Conservation (phyloP, 2,888 invertebrate species). For the Byasa hedistus region DNA sequence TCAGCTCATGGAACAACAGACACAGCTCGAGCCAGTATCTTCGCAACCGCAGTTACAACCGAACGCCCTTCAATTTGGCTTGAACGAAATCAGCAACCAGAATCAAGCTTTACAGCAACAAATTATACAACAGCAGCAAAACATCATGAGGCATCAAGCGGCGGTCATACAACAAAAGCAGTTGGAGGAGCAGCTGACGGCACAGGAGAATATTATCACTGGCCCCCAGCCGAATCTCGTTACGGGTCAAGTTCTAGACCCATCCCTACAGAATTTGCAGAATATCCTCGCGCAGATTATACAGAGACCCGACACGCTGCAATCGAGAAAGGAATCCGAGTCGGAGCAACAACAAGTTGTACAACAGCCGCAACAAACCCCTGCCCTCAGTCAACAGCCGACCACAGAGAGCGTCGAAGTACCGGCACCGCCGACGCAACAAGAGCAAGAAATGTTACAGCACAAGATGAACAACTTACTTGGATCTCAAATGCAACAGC, state of each 20-base stretch:
- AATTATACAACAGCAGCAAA: constrained; percentile 74
- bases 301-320: constrained; percentile 67
- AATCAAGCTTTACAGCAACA: constrained; percentile 79
- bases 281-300: constrained; percentile 72
- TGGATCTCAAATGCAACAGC: constrained; percentile 59
- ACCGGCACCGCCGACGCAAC: constrained; percentile 40
- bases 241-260: constrained; percentile 69
- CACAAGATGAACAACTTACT: constrained; percentile 63
- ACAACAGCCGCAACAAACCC: constrained; percentile 41
- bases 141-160: constrained; percentile 70
- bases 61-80: constrained; percentile 46
- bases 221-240: constrained; percentile 63
- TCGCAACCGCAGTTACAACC: constrained; percentile 60
- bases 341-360: constrained; percentile 56
- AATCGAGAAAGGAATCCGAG: constrained; percentile 68
- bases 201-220: constrained; percentile 59
- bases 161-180: constrained; percentile 74
- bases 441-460: constrained; percentile 54
- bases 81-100: constrained; percentile 66
- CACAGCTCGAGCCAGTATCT: constrained; percentile 51
- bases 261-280: constrained; percentile 74
- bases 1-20: constrained; percentile 64
- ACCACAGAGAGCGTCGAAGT: constrained; percentile 42
- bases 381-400: constrained; percentile 36
- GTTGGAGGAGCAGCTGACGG: constrained; percentile 62